These are phyloP conservation scores for Triplophysa yarkandensis DNA, from an alignment of 2,797 vertebrate genomes.

Conservation along the genomic window DNA sequence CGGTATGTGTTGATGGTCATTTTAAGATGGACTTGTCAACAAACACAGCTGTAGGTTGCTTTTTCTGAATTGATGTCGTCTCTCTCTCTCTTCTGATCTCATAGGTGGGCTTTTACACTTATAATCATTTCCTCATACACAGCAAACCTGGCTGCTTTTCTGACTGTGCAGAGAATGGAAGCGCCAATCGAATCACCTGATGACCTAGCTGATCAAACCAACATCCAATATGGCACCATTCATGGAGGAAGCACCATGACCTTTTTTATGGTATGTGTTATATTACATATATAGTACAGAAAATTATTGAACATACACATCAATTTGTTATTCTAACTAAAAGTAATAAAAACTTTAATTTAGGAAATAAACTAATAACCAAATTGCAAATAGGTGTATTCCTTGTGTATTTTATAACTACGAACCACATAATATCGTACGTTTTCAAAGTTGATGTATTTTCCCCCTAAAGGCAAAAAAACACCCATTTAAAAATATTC, in stretches of 20 bases:
- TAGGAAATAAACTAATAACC: too few species aligned
- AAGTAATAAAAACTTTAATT: too few species aligned
- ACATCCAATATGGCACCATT: constrained; percentile 94
- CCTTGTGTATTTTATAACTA: too few species aligned
- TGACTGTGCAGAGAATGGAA: constrained; percentile 96
- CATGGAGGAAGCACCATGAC: constrained; percentile 98
- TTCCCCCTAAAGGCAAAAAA: too few species aligned
- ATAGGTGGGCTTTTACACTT: constrained; percentile 95
- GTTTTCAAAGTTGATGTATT: too few species aligned
- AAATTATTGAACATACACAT: too few species aligned
- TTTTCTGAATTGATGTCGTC: background rate
- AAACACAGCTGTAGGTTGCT: constrained; percentile 5
- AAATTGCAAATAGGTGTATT: too few species aligned
- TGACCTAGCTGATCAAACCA: constrained; percentile 93
- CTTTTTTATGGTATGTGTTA: constrained; percentile 87
- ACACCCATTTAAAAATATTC: too few species aligned
- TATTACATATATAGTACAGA: background rate
- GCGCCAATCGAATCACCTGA: constrained; percentile 92
- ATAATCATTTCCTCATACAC: constrained; percentile 98
- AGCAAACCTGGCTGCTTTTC: constrained; percentile 93
- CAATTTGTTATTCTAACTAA: too few species aligned
- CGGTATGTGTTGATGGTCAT: background rate
- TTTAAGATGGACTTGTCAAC: constrained; percentile 3
- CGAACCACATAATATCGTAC: too few species aligned
- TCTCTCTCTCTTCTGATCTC: background rate